Evolutionary conservation across 2,888 invertebrate genomes (phyloP).

Genomic region (Nezara viridula): DNA sequence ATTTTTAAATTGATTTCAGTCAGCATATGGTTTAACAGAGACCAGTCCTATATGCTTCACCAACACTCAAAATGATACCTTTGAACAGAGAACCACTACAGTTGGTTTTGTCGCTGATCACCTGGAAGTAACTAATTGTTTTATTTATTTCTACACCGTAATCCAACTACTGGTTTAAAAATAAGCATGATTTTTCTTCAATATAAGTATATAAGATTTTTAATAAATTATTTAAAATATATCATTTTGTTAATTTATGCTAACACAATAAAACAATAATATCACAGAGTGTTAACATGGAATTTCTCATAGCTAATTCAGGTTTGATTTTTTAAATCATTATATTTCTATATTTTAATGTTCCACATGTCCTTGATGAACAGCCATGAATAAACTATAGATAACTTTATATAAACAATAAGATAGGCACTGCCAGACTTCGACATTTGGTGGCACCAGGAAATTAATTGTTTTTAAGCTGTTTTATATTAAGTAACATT

Average conservation of each 20-base stretch:
- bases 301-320: too few relatives aligned
- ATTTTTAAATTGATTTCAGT: slow-evolving; percentile 67
- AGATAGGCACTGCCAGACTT: too few relatives aligned
- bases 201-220: not conserved
- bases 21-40: slow-evolving; percentile 75
- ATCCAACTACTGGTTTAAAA: not conserved
- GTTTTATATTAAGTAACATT: too few relatives aligned
- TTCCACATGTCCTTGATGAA: too few relatives aligned
- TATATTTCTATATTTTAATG: too few relatives aligned
- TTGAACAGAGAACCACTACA: slow-evolving; percentile 71
- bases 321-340: too few relatives aligned
- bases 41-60: slow-evolving; percentile 74
- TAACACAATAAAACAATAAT: too few relatives aligned
- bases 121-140: slow-evolving; percentile 70
- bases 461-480: too few relatives aligned
- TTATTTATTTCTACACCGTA: not conserved
- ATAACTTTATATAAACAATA: too few relatives aligned
- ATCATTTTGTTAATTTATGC: not conserved
- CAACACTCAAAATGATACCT: slow-evolving; percentile 70
- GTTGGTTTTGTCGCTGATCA: slow-evolving; percentile 73
- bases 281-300: too few relatives aligned
- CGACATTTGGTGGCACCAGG: too few relatives aligned
- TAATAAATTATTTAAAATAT: not conserved
- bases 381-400: too few relatives aligned
- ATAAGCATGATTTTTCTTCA: not conserved